Percentiles rank a stretch among this genome's conserved stretches.
Evolutionary conservation across 2,888 invertebrate species (phyloP).

Genomic region (Apodemia zela): DNA sequence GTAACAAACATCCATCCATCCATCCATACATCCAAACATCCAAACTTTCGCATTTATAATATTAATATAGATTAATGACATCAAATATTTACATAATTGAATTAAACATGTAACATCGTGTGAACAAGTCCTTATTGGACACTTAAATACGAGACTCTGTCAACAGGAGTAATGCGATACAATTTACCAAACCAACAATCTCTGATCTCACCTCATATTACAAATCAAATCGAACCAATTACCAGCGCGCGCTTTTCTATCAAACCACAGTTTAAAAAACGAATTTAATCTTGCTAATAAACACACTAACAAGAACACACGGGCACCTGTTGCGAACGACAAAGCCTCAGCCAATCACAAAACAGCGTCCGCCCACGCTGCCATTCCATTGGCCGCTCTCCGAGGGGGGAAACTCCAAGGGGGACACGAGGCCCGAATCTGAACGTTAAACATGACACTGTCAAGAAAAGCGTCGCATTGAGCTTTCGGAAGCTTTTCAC

Average conservation of each 20-base stretch:
- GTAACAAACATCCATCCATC: too few relatives aligned
- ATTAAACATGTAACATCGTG: slow-evolving; percentile 6
- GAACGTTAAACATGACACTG: slow-evolving; percentile 66
- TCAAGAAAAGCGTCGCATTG: slow-evolving; percentile 77
- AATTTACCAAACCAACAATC: slow-evolving; percentile 26
- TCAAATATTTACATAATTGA: neutral
- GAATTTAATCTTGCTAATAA: slow-evolving; percentile 77
- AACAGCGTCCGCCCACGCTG: slow-evolving; percentile 72
- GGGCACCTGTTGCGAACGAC: slow-evolving; percentile 80
- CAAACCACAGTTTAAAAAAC: slow-evolving; percentile 63
- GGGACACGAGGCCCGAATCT: slow-evolving; percentile 51
- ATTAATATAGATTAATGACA: too few relatives aligned
- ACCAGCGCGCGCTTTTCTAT: slow-evolving; percentile 51
- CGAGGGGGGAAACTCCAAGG: slow-evolving; percentile 44
- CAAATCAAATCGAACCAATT: slow-evolving; percentile 57
- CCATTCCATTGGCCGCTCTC: slow-evolving; percentile 53
- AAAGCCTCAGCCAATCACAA: slow-evolving; percentile 59
- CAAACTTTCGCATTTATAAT: too few relatives aligned
- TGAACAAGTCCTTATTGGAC: slow-evolving; percentile 17
- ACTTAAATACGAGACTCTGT: slow-evolving; percentile 7
- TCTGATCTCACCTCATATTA: slow-evolving; percentile 30
- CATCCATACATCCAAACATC: too few relatives aligned
- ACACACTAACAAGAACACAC: slow-evolving; percentile 75
- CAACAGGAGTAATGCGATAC: slow-evolving; percentile 12
- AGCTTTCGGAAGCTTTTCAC: slow-evolving; percentile 77